Conservation (phyloP, 2,888 invertebrate genomes). For the Leucophora obtusa region DNA sequence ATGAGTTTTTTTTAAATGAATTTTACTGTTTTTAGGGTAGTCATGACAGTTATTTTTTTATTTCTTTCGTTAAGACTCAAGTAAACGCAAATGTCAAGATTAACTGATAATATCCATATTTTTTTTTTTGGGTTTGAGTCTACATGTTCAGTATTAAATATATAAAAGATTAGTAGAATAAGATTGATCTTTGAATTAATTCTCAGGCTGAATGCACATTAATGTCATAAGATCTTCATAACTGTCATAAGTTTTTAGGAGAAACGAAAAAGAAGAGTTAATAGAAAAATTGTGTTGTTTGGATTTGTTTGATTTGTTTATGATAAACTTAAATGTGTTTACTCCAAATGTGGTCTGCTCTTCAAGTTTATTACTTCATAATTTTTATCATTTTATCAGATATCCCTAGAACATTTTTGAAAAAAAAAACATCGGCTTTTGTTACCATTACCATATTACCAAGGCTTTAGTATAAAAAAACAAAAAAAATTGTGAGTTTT, state of each 20-base stretch:
- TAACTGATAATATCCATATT: slow-evolving; percentile 55
- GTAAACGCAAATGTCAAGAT: slow-evolving; percentile 61
- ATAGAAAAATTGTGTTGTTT: no score
- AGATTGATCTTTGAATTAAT: slow-evolving; percentile 3
- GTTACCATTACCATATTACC: no score
- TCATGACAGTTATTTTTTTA: slow-evolving; percentile 1
- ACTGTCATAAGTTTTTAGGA: slow-evolving; percentile 12
- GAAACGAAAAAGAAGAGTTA: not conserved
- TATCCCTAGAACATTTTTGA: no score
- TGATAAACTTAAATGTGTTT: no score
- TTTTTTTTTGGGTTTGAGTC: slow-evolving; percentile 12
- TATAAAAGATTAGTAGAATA: not conserved
- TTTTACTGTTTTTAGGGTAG: slow-evolving; percentile 6
- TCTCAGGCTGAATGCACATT: not conserved
- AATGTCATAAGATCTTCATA: slow-evolving; percentile 13
- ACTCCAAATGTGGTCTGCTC: no score
- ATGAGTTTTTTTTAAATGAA: not conserved
- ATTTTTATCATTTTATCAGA: no score
- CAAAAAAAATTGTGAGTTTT: no score
- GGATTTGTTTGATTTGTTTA: no score
- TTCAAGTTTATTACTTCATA: no score
- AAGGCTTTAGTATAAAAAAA: no score
- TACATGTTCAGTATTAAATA: not conserved
- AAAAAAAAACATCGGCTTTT: no score
- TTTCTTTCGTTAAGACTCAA: slow-evolving; percentile 19